These are phyloP conservation scores for Liodrosophila aerea DNA, from an alignment of 2,888 invertebrate species.

Conservation along the genomic window DNA sequence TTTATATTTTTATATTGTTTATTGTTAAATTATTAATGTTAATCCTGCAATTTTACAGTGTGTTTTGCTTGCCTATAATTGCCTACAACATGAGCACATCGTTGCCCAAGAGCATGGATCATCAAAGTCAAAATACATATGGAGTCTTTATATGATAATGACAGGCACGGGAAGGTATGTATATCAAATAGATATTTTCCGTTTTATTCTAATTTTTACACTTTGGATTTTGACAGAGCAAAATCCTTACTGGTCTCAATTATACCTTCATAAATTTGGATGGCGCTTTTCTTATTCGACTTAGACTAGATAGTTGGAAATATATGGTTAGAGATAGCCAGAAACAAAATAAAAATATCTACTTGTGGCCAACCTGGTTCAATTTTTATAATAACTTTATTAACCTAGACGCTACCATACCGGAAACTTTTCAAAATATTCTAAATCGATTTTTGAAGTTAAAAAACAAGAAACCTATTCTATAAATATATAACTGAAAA, in stretches of 20 bases:
- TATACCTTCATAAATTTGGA: constrained; percentile 35
- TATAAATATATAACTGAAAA: no score
- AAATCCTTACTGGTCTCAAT: constrained; percentile 21
- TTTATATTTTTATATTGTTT: background rate
- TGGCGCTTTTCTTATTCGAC: constrained; percentile 37
- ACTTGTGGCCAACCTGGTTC: no score
- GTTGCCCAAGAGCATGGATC: constrained; percentile 11
- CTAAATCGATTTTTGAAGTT: no score
- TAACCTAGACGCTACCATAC: no score
- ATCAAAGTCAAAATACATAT: constrained; percentile 83
- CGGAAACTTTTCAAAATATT: no score
- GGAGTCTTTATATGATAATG: constrained; percentile 87
- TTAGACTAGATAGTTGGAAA: constrained; percentile 29
- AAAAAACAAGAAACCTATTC: no score
- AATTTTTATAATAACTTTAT: no score
- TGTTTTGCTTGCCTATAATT: constrained; percentile 43
- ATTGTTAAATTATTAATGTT: background rate
- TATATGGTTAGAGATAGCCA: background rate
- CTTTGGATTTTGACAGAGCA: constrained; percentile 6
- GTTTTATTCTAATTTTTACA: background rate
- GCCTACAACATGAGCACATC: background rate
- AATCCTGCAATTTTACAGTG: constrained; percentile 2
- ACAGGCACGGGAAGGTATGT: constrained; percentile 28
- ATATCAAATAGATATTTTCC: no score
- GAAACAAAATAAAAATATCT: no score